phyloP scores from a whole-genome alignment of 2,113 vertebrate species.

The Orthochromis indermauri region DNA sequence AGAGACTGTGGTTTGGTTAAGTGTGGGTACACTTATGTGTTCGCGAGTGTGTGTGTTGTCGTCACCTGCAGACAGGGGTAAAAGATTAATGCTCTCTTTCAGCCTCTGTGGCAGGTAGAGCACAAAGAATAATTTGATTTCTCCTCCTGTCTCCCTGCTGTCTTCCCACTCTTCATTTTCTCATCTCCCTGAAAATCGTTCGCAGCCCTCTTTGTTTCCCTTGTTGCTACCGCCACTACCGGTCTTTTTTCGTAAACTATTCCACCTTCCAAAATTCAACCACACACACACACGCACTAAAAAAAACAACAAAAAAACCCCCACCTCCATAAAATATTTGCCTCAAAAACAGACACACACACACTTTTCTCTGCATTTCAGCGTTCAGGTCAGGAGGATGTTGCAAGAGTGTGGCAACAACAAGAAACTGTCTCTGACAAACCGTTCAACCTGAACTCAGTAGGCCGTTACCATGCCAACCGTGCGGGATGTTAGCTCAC shows the following conservation, averaged over 20 bases:
- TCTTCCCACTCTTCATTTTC: conserved; percentile 43
- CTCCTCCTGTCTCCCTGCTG: conserved; percentile 46
- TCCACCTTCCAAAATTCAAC: background rate
- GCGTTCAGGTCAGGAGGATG: conserved; percentile 53
- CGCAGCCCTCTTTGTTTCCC: conserved; percentile 15
- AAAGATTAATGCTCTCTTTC: conserved; percentile 65
- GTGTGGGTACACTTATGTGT: background rate
- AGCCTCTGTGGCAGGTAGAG: conserved; percentile 58
- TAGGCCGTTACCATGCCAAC: conserved; percentile 69
- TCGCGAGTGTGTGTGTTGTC: background rate
- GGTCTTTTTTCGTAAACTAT: background rate
- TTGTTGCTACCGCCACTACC: background rate
- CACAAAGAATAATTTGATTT: conserved; percentile 66
- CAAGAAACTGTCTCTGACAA: conserved; percentile 57
- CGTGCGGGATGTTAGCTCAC: conserved; percentile 58
- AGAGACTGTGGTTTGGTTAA: background rate
- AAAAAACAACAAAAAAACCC: background rate
- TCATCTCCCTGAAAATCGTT: conserved; percentile 34
- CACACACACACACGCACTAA: background rate
- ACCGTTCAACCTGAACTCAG: conserved; percentile 55
- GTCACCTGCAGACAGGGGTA: conserved; percentile 46
- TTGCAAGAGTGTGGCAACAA: conserved; percentile 67
- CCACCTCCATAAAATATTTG: conserved; percentile 19
- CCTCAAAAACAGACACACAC: background rate
- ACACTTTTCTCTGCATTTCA: background rate